Evolutionary conservation across 2,113 vertebrate genomes (phyloP).

Genomic region (Tachysurus vachellii): DNA sequence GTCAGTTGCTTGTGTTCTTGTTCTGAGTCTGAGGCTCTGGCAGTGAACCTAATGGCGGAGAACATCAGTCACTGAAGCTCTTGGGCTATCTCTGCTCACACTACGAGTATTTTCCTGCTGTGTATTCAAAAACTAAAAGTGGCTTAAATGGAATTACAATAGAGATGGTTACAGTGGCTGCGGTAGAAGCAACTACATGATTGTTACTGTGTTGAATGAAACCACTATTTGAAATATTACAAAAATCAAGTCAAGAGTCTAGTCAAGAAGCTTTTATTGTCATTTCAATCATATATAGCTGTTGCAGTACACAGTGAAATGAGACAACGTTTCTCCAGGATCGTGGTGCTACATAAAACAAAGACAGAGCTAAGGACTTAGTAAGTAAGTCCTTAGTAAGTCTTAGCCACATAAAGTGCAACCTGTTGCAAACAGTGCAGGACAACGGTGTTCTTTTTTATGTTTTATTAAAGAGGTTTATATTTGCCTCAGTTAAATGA

Average conservation of each 20-base stretch:
- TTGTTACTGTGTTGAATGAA: neutral
- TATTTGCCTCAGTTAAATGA: neutral
- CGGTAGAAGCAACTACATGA: neutral
- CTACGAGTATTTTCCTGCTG: neutral
- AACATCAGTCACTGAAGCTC: slow-evolving; percentile 20
- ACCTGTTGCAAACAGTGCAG: too few species aligned
- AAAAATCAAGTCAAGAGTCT: too few species aligned
- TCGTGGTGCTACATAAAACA: too few species aligned
- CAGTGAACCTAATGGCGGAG: slow-evolving; percentile 7
- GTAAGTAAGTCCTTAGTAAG: too few species aligned
- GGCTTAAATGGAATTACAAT: neutral
- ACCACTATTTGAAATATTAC: neutral
- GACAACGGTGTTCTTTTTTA: too few species aligned
- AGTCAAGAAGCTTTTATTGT: too few species aligned
- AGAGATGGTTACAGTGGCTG: neutral
- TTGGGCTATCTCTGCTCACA: neutral
- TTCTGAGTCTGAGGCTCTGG: neutral
- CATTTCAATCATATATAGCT: too few species aligned
- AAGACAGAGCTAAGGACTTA: too few species aligned
- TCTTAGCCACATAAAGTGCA: too few species aligned
- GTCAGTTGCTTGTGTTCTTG: neutral
- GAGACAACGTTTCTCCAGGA: too few species aligned
- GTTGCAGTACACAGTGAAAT: too few species aligned
- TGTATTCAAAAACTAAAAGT: neutral
- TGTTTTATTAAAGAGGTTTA: neutral